phyloP scores from a whole-genome alignment of 2,113 vertebrate genomes.

The Syrrhaptes paradoxus region DNA sequence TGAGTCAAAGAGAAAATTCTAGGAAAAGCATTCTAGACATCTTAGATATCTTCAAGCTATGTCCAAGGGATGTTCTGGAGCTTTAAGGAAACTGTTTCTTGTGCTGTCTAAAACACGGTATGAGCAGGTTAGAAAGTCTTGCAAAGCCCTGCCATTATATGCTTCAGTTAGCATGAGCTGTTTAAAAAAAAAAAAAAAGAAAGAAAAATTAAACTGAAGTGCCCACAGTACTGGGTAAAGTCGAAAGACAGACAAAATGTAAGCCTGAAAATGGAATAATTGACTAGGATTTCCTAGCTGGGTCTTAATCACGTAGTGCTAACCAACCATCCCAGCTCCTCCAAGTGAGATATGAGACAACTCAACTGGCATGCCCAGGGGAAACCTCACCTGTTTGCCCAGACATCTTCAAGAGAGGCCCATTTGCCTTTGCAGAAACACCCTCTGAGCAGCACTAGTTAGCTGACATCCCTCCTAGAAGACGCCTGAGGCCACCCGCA shows the following conservation, averaged over 20 bases:
- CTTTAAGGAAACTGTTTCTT: background rate
- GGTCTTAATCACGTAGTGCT: background rate
- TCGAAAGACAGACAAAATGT: background rate
- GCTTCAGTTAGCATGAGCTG: background rate
- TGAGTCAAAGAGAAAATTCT: background rate
- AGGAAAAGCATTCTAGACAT: background rate
- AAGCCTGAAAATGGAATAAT: background rate
- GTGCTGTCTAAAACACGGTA: background rate
- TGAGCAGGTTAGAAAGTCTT: background rate
- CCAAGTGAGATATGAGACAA: background rate
- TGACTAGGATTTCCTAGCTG: background rate
- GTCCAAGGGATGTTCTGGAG: background rate
- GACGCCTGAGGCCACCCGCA: rapidly evolving
- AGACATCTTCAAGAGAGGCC: background rate
- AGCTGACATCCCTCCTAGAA: background rate
- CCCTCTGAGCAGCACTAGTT: background rate
- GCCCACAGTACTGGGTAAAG: background rate
- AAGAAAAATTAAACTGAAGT: background rate
- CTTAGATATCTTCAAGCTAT: background rate
- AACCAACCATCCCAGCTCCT: background rate
- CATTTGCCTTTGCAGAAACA: background rate
- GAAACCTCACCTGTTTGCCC: background rate
- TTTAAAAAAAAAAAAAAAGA: background rate
- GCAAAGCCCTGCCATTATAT: background rate
- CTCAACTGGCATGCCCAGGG: background rate